phyloP scores from a whole-genome alignment of 2,888 invertebrate species.

The Bibio marci region DNA sequence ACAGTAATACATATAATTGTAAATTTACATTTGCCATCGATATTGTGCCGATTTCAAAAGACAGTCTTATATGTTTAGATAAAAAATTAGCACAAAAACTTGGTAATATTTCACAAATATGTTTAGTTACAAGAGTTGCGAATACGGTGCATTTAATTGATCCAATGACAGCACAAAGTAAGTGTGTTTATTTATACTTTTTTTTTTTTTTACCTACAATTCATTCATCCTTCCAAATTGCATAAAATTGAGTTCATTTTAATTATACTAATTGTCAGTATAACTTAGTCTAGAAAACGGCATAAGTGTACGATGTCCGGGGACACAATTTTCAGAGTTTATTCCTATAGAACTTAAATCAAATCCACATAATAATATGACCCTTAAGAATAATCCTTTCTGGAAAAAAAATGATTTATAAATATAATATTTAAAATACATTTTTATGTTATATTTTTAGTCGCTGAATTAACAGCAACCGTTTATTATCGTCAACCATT shows the following conservation, averaged over 20 bases:
- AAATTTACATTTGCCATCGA: slow-evolving; percentile 90
- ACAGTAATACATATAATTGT: slow-evolving; percentile 91
- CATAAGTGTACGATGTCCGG: too few species aligned
- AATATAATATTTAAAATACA: too few species aligned
- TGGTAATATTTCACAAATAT: slow-evolving; percentile 76
- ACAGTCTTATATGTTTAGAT: slow-evolving; percentile 79
- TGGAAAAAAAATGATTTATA: too few species aligned
- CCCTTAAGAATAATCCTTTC: too few species aligned
- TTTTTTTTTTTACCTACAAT: slow-evolving; percentile 2
- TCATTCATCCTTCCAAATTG: slow-evolving; percentile 1
- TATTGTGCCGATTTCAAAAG: slow-evolving; percentile 90
- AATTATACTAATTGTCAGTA: neutral
- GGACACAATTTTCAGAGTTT: too few species aligned
- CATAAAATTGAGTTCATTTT: slow-evolving; percentile 1
- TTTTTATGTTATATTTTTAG: slow-evolving; percentile 28
- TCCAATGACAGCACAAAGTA: slow-evolving; percentile 69
- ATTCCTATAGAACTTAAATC: too few species aligned
- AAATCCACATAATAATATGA: too few species aligned
- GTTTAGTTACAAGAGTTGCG: slow-evolving; percentile 76
- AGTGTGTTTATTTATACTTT: slow-evolving; percentile 15
- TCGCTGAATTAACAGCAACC: slow-evolving; percentile 65
- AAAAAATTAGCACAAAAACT: slow-evolving; percentile 70
- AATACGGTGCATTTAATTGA: slow-evolving; percentile 87
- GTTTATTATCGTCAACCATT: slow-evolving; percentile 81
- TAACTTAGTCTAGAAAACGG: neutral